A percentile compares a stretch with the other conserved stretches of the same genome.
Evolutionary conservation across 2,113 vertebrate species (phyloP).

Genomic region (Tinamus guttatus): DNA sequence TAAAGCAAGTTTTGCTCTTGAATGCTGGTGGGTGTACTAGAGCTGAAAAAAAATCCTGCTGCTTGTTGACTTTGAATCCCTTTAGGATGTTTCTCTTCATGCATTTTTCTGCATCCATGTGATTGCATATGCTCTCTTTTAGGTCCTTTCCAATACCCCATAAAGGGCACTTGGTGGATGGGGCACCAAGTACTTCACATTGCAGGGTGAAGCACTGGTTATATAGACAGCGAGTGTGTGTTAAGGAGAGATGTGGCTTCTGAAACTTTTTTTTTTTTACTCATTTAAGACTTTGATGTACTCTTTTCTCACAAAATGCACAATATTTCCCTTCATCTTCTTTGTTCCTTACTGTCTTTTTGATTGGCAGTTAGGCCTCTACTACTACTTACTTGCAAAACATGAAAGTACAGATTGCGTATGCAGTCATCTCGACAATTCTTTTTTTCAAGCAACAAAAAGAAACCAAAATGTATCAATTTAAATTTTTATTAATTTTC

Average conservation of each 20-base stretch:
- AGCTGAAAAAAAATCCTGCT: not conserved
- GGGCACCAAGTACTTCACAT: not conserved
- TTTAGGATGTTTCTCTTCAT: not conserved
- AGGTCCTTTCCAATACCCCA: not conserved
- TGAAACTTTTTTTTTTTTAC: not conserved
- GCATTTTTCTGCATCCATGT: not conserved
- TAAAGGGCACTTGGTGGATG: not conserved
- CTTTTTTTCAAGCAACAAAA: constrained; percentile 24
- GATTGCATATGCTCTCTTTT: not conserved
- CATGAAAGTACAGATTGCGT: not conserved
- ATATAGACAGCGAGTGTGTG: not conserved
- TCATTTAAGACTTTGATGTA: not conserved
- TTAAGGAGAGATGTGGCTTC: not conserved
- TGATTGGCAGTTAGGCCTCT: not conserved
- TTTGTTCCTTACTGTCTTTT: not conserved
- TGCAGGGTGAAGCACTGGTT: not conserved
- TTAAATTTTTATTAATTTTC: constrained; percentile 40
- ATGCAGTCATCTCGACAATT: not conserved
- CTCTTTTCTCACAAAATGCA: not conserved
- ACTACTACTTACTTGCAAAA: not conserved
- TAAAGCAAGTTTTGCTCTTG: not conserved
- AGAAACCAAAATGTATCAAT: not conserved
- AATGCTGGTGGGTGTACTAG: not conserved
- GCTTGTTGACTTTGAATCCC: not conserved
- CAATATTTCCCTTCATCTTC: not conserved